Conservation (phyloP, 2,797 vertebrate genomes). For the Fratercula arctica region DNA sequence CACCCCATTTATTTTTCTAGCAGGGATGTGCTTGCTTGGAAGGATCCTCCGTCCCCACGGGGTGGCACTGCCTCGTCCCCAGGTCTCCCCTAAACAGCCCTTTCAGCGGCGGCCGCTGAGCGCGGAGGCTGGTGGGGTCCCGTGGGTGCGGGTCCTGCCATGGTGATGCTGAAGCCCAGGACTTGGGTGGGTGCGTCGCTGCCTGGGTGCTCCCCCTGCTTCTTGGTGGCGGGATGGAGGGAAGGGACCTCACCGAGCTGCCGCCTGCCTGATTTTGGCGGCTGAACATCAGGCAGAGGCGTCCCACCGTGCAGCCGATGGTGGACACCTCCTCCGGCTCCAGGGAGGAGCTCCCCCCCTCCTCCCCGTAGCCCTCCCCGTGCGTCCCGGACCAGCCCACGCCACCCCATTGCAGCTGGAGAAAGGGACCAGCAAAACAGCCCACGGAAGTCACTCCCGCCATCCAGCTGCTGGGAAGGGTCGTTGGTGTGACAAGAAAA, state of each 20-base stretch:
- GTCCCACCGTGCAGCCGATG: accelerated
- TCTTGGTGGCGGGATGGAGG: background rate
- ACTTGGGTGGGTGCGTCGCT: background rate
- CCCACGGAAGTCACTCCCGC: accelerated
- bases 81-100: too few species aligned
- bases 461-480: accelerated
- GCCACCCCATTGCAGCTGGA: accelerated
- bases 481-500: background rate
- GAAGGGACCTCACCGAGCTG: too few species aligned
- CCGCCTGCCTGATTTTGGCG: background rate
- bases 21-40: too few species aligned
- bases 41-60: background rate
- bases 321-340: background rate
- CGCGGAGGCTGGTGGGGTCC: background rate
- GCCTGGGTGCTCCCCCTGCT: background rate
- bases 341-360: background rate
- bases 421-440: accelerated
- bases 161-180: background rate
- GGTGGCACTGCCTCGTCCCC: background rate
- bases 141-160: background rate
- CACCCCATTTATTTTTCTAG: background rate
- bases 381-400: accelerated
- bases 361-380: background rate
- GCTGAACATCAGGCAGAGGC: background rate
- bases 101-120: too few species aligned